Percentiles rank a stretch among this genome's conserved stretches.
Evolutionary conservation across 2,113 vertebrate genomes (phyloP).

Genomic region (Sceloporus tristichus): DNA sequence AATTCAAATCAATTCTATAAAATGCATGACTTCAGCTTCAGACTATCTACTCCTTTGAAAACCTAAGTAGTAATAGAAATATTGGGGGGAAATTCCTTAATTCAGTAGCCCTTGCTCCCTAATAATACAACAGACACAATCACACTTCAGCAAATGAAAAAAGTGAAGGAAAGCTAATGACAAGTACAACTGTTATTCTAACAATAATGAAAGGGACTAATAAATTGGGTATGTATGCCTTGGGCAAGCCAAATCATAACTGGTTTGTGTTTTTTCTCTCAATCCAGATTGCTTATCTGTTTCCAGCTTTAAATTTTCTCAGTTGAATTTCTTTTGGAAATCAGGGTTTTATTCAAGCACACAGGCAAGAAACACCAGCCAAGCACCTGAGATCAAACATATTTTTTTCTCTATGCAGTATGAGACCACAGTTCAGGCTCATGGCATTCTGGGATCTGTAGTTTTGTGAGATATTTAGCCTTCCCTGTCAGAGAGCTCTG

Average conservation of each 20-base stretch:
- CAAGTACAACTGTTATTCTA: not conserved
- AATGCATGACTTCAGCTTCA: not conserved
- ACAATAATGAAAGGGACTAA: not conserved
- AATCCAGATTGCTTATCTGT: not conserved
- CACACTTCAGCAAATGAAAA: not conserved
- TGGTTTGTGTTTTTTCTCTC: not conserved
- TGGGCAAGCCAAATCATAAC: not conserved
- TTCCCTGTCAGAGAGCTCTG: too few relatives aligned
- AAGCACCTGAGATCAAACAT: not conserved
- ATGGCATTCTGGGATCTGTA: too few relatives aligned
- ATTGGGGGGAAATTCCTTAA: not conserved
- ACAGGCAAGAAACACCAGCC: not conserved
- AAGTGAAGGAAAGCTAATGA: not conserved
- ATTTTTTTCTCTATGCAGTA: not conserved
- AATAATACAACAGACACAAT: not conserved
- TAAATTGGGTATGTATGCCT: not conserved
- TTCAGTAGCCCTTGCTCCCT: not conserved
- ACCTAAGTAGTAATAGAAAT: not conserved
- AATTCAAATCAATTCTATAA: not conserved
- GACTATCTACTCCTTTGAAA: not conserved
- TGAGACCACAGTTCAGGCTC: not conserved
- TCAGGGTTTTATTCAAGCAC: not conserved
- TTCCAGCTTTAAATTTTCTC: not conserved
- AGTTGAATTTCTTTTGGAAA: not conserved
- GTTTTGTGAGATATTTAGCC: too few relatives aligned